A percentile compares a stretch with the other conserved stretches of the same genome.
These are phyloP conservation scores for Monochamus alternatus DNA, from an alignment of 2,888 invertebrate genomes.

Conservation along the genomic window DNA sequence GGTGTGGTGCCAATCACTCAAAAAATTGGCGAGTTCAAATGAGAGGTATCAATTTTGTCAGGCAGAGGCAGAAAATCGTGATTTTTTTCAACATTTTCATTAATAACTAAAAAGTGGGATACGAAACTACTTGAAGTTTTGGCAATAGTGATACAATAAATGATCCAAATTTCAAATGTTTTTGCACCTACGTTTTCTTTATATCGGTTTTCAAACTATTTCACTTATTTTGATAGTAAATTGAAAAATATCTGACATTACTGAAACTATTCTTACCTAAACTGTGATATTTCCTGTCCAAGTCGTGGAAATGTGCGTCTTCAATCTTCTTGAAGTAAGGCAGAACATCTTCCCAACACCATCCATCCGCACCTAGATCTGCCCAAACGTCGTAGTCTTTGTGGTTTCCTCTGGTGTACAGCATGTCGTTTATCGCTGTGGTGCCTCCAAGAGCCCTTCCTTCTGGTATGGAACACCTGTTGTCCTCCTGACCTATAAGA, in stretches of 20 bases:
- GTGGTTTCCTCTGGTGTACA: constrained; percentile 81
- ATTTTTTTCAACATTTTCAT: too few species aligned
- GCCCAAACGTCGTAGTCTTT: constrained; percentile 87
- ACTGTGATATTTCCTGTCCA: constrained; percentile 68
- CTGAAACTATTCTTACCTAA: constrained; percentile 34
- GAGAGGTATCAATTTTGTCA: too few species aligned
- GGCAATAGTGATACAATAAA: too few species aligned
- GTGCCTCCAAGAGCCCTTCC: constrained; percentile 90
- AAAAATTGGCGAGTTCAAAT: too few species aligned
- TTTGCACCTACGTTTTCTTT: too few species aligned
- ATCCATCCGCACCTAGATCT: constrained; percentile 79
- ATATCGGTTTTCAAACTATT: too few species aligned
- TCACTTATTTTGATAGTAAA: not conserved
- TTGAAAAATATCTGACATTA: not conserved
- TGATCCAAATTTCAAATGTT: too few species aligned
- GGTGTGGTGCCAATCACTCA: too few species aligned
- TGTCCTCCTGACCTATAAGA: constrained; percentile 57
- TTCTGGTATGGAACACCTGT: constrained; percentile 59
- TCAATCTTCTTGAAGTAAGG: constrained; percentile 87
- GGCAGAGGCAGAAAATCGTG: too few species aligned
- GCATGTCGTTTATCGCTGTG: constrained; percentile 87
- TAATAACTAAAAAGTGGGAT: too few species aligned
- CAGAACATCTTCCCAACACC: constrained; percentile 82
- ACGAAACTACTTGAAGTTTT: too few species aligned
- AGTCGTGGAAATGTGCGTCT: constrained; percentile 77